phyloP scores from a whole-genome alignment of 1,140 invertebrate genomes.

The Cheumatopsyche charites region DNA sequence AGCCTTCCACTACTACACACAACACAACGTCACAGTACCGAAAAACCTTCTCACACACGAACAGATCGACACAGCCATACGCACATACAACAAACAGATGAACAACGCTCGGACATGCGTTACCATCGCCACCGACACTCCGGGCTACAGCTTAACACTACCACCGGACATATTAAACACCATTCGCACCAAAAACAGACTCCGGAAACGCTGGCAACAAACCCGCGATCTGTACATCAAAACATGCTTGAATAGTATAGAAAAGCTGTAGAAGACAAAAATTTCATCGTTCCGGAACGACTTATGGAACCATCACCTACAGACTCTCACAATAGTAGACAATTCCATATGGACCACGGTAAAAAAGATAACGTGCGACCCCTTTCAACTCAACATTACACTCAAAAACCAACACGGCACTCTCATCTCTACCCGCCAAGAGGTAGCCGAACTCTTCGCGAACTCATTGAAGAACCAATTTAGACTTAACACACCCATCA shows the following conservation, averaged over 20 bases:
- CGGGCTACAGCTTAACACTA: too few relatives aligned
- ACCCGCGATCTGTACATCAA: background rate
- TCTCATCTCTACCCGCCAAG: background rate
- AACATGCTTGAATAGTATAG: background rate
- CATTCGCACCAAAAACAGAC: background rate
- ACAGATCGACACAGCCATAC: too few relatives aligned
- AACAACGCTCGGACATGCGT: too few relatives aligned
- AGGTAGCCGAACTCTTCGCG: constrained; percentile 3
- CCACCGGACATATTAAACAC: too few relatives aligned
- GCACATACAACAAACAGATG: too few relatives aligned
- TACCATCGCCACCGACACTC: too few relatives aligned
- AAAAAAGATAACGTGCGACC: background rate
- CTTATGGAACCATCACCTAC: background rate
- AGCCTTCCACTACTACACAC: too few relatives aligned
- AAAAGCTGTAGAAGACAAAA: background rate
- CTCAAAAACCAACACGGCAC: background rate
- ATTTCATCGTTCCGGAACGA: background rate
- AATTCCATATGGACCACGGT: background rate
- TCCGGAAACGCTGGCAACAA: background rate
- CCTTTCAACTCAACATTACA: background rate
- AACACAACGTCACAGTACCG: too few relatives aligned
- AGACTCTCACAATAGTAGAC: background rate
- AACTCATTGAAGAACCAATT: background rate
- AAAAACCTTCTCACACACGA: too few relatives aligned
- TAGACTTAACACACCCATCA: background rate